Evolutionary conservation across 2,113 vertebrate genomes (phyloP).

Genomic region (Lanius ludovicianus): DNA sequence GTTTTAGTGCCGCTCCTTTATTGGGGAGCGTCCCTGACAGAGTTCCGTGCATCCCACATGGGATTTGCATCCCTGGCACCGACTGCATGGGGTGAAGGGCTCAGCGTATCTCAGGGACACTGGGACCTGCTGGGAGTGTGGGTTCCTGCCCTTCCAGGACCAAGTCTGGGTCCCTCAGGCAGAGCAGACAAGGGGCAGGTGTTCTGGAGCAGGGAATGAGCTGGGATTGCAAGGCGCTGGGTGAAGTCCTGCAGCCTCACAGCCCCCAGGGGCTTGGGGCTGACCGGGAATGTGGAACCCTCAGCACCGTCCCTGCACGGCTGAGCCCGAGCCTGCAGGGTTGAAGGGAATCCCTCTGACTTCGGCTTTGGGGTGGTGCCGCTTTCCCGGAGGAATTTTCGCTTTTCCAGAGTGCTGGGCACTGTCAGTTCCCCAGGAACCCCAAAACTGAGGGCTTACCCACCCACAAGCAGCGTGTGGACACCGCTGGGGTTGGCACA

Average conservation of each 20-base stretch:
- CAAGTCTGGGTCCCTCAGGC: background rate
- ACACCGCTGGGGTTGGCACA: rapidly evolving
- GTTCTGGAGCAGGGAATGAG: background rate
- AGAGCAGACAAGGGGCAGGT: background rate
- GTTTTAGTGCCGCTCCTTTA: background rate
- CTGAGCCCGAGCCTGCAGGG: background rate
- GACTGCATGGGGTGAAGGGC: background rate
- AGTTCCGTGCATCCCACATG: rapidly evolving
- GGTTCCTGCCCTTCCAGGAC: background rate
- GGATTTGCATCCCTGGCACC: no score
- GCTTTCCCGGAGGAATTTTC: background rate
- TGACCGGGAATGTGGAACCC: background rate
- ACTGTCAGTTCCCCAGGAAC: rapidly evolving
- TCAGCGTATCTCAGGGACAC: background rate
- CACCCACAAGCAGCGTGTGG: background rate
- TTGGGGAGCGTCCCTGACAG: rapidly evolving
- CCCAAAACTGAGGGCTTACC: background rate
- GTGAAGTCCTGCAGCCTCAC: background rate
- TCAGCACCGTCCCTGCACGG: rapidly evolving
- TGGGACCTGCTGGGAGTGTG: background rate
- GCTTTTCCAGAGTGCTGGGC: background rate
- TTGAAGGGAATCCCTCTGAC: background rate
- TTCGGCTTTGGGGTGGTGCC: background rate
- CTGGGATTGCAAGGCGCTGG: background rate
- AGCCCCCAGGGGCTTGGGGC: background rate